A percentile compares a stretch with the other conserved stretches of the same genome.
These are phyloP conservation scores for Hephaestus fuliginosus DNA, from an alignment of 2,797 vertebrate species.

Conservation along the genomic window DNA sequence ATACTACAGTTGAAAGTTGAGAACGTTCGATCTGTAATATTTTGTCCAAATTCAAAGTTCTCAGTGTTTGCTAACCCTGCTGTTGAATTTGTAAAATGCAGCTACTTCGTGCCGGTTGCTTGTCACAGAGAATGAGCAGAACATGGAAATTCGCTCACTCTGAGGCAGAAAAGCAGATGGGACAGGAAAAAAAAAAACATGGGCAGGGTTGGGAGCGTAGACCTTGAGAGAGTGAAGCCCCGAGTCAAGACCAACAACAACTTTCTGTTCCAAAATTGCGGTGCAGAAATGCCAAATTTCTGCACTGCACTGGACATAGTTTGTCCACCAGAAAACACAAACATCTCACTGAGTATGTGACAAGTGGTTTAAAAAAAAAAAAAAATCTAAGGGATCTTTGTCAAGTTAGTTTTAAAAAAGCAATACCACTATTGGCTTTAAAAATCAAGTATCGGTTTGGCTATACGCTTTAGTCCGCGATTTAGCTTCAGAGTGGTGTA, in stretches of 20 bases:
- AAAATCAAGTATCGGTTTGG: neutral
- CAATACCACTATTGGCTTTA: neutral
- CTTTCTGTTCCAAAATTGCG: too few species aligned
- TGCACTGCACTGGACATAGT: too few species aligned
- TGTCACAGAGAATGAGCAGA: neutral
- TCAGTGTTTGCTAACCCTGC: neutral
- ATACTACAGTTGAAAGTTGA: neutral
- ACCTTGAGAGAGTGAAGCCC: neutral
- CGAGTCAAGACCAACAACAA: neutral
- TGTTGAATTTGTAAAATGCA: neutral
- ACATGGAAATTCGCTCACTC: neutral
- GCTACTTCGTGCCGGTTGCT: neutral
- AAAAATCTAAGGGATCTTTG: too few species aligned
- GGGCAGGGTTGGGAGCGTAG: neutral
- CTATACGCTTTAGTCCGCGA: neutral
- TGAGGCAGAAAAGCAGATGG: neutral
- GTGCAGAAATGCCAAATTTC: too few species aligned
- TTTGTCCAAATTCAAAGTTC: neutral
- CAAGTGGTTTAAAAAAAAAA: neutral
- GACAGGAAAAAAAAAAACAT: neutral
- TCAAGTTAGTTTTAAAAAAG: too few species aligned
- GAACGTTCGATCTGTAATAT: neutral
- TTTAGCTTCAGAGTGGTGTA: neutral
- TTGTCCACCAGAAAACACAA: neutral
- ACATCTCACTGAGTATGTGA: neutral